phyloP scores from a whole-genome alignment of 2,797 vertebrate species.

The Anomalospiza imberbis region DNA sequence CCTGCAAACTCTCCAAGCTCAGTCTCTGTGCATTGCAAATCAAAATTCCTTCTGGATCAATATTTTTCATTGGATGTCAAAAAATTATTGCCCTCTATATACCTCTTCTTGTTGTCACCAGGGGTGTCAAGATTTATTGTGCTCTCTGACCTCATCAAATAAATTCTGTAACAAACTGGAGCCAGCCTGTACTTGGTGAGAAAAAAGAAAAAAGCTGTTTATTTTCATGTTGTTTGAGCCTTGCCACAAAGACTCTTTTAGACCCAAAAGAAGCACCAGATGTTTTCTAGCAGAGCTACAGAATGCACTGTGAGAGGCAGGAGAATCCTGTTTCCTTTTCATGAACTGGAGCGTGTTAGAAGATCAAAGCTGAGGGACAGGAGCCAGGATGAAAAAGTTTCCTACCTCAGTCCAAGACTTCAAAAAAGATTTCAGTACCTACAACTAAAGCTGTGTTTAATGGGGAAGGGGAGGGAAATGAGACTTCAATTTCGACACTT shows the following conservation, averaged over 20 bases:
- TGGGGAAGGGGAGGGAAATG: neutral
- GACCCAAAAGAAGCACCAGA: neutral
- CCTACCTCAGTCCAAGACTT: neutral
- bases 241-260: neutral
- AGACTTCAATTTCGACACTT: neutral
- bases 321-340: neutral
- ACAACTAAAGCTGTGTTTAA: neutral
- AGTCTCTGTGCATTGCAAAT: neutral
- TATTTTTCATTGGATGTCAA: neutral
- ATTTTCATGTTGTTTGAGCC: neutral
- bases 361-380: neutral
- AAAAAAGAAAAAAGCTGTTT: neutral
- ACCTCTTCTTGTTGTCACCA: neutral
- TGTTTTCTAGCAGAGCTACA: slow-evolving; percentile 24
- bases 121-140: neutral
- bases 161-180: neutral
- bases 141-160: neutral
- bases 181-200: neutral
- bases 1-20: neutral
- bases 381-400: neutral
- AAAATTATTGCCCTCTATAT: neutral
- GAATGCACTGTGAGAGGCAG: neutral
- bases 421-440: neutral
- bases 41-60: neutral
- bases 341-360: neutral